These are phyloP conservation scores for Mystacides longicornis DNA, from an alignment of 2,888 invertebrate species.

Conservation along the genomic window DNA sequence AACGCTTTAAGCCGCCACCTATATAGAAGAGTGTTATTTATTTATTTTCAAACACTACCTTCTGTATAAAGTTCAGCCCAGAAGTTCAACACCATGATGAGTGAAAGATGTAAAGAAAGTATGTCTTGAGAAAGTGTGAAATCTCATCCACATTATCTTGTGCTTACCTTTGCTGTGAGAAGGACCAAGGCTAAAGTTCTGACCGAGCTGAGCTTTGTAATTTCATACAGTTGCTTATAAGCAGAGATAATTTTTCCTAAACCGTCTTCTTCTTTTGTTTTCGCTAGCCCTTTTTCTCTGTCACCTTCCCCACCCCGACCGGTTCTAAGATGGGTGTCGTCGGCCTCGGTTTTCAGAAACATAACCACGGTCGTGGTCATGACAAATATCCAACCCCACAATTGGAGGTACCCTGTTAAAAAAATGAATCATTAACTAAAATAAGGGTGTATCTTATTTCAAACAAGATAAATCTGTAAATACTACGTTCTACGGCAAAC, in stretches of 20 bases:
- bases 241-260: constrained; percentile 56
- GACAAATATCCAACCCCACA: constrained; percentile 93
- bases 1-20: no score
- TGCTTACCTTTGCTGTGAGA: constrained; percentile 78
- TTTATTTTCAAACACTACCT: no score
- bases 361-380: constrained; percentile 84
- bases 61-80: not conserved
- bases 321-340: constrained; percentile 36
- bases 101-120: not conserved
- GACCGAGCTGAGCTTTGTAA: constrained; percentile 77
- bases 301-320: constrained; percentile 28
- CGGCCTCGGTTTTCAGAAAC: constrained; percentile 63
- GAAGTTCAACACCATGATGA: not conserved
- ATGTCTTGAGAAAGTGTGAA: not conserved
- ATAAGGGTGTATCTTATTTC: no score
- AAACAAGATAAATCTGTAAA: no score
- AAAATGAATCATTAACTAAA: not conserved
- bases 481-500: no score
- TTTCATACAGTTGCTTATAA: constrained; percentile 74
- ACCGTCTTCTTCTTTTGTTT: constrained; percentile 31
- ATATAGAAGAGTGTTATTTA: no score
- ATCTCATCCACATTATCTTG: not conserved
- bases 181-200: constrained; percentile 70
- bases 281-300: constrained; percentile 29
- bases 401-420: constrained; percentile 73